These are phyloP conservation scores for Accipiter fasciatus DNA, from an alignment of 2,797 vertebrate genomes.

Conservation along the genomic window DNA sequence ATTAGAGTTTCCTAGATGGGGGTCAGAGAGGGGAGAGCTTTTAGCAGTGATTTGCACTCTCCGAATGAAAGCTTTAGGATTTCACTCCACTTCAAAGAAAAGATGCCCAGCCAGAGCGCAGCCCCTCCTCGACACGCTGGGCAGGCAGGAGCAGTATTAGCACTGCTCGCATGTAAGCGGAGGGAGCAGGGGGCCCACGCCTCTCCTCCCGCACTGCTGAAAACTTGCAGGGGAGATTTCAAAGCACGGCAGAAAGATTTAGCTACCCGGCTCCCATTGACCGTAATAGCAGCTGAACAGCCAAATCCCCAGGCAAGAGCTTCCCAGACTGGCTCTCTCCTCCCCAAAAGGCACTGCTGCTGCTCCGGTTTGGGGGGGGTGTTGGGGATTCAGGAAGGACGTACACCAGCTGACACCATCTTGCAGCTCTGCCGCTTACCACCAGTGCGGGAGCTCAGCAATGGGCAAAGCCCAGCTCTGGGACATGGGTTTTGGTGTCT, in stretches of 20 bases:
- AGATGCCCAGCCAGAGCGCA: neutral
- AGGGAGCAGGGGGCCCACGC: neutral
- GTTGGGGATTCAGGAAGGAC: rapidly evolving
- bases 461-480: neutral
- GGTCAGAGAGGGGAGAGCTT: conserved; percentile 50
- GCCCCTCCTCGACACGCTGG: neutral
- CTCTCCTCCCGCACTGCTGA: neutral
- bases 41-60: conserved; percentile 47
- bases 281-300: neutral
- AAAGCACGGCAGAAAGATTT: neutral
- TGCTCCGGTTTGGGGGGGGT: neutral
- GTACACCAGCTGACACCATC: neutral
- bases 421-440: neutral
- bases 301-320: neutral
- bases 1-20: conserved; percentile 3
- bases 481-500: neutral
- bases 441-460: neutral
- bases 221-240: neutral
- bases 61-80: conserved; percentile 30
- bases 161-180: neutral
- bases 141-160: neutral
- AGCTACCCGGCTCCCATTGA: neutral
- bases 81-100: conserved; percentile 52
- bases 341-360: neutral
- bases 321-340: neutral